These are phyloP conservation scores for Pantherophis guttatus DNA, from an alignment of 2,113 vertebrate species.

Conservation along the genomic window DNA sequence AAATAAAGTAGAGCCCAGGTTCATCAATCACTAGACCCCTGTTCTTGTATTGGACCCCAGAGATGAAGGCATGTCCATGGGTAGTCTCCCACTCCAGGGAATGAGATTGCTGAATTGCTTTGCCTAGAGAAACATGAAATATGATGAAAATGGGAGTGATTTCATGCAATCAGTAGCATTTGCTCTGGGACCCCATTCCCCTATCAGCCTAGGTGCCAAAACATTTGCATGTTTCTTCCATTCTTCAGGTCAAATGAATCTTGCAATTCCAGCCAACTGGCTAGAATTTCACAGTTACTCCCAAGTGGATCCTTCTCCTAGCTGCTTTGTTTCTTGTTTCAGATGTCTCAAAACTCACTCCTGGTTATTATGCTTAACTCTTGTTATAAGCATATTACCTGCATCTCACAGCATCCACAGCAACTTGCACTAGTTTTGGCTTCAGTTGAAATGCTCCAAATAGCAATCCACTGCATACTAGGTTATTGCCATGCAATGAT, in stretches of 20 bases:
- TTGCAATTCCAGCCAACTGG: not conserved
- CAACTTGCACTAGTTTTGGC: not conserved
- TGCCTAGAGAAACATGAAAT: slow-evolving; percentile 56
- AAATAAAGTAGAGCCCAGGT: slow-evolving; percentile 79
- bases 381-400: not conserved
- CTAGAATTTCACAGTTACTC: not conserved
- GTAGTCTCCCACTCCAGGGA: slow-evolving; percentile 73
- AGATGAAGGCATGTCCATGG: slow-evolving; percentile 63
- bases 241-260: not conserved
- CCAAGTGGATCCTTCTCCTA: not conserved
- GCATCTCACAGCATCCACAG: not conserved
- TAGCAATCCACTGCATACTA: not conserved
- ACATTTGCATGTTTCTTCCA: not conserved
- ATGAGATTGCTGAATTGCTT: slow-evolving; percentile 33
- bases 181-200: not conserved
- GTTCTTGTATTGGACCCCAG: slow-evolving; percentile 72
- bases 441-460: not conserved
- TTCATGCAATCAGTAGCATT: not conserved
- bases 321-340: not conserved
- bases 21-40: slow-evolving; percentile 75
- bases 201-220: not conserved
- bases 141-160: not conserved
- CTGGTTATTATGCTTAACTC: not conserved
- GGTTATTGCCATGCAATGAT: not conserved
- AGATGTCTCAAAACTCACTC: not conserved